Conservation (phyloP, 2,797 vertebrate genomes). For the Tamandua tetradactyla region DNA sequence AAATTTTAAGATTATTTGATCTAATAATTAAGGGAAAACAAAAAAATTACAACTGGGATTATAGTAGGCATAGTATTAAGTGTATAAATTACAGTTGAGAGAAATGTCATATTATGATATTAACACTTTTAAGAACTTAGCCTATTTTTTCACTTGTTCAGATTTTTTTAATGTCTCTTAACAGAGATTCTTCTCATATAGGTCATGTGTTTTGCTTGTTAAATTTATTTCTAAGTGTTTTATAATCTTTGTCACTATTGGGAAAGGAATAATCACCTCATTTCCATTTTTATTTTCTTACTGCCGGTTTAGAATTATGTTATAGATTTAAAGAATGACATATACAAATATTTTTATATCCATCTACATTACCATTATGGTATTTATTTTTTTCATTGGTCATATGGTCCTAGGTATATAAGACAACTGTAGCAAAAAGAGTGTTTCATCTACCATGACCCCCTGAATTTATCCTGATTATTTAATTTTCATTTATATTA, state of each 20-base stretch:
- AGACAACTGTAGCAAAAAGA: background rate
- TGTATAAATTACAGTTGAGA: background rate
- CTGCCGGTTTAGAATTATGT: background rate
- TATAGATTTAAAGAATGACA: background rate
- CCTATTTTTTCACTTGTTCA: background rate
- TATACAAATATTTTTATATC: background rate
- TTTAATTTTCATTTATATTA: slow-evolving; percentile 1
- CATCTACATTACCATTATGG: background rate
- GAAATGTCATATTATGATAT: background rate
- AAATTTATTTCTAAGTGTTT: background rate
- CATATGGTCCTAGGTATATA: background rate
- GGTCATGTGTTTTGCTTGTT: background rate
- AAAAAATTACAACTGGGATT: background rate
- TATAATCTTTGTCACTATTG: background rate
- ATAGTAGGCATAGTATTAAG: background rate
- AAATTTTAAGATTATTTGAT: background rate
- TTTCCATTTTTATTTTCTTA: background rate
- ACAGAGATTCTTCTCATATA: background rate
- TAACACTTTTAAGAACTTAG: background rate
- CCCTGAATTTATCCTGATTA: background rate
- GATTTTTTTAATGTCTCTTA: background rate
- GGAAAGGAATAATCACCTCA: background rate
- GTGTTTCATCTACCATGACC: background rate
- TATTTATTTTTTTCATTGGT: background rate
- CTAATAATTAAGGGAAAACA: background rate